Evolutionary conservation across 2,113 vertebrate species (phyloP), one percentile per base, ranked within the genome.

Genomic region (Oncorhynchus tshawytscha): DNA sequence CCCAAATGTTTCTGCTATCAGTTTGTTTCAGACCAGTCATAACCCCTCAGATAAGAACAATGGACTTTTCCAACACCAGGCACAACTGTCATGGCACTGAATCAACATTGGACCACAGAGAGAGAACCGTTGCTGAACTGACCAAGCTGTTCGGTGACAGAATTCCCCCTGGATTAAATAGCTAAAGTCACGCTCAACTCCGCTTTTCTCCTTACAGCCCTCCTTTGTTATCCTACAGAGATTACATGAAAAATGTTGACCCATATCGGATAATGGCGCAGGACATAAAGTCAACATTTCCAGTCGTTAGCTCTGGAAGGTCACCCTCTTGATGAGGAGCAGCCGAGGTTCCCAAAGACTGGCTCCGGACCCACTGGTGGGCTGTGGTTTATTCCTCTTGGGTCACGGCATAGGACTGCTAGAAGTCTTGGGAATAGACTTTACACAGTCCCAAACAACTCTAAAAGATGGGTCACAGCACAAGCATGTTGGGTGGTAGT

Each of bases 231-330:
- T 87, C 75, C 65, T 78, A 72, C 82, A 0, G 5, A 86, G 83
- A 91, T 91, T 85, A 89, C 76, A 84, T 74, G 72, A 73, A 85
- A 89, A 87, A 90, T 66, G 78, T 80, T 91, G 88, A 90, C 90
- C 88, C 84, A 82, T 79, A 90, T 89, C 85, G 81, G 83, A 85
- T 88, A 81, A 90, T 86, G 71, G 72, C 84, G 80, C 67, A 82
- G 82, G 85, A 88, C 86, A 87, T 76, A 88, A 54, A 18, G 84
- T 87, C 84, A 91, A 92, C 83, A 85, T 81, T 86, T 84, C 71
- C 88, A 91, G 81, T 73, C 70, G 84, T 75, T 51, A 77, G 79
- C 79, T 90, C 86, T 90, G 88, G 82, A 87, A 60, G 82, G 82
- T 82, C 84, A 75, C 78, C 18, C 48, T 72, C 67, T 18, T 54